These are phyloP conservation scores for Picus viridis DNA, from an alignment of 2,797 vertebrate species.

Conservation along the genomic window DNA sequence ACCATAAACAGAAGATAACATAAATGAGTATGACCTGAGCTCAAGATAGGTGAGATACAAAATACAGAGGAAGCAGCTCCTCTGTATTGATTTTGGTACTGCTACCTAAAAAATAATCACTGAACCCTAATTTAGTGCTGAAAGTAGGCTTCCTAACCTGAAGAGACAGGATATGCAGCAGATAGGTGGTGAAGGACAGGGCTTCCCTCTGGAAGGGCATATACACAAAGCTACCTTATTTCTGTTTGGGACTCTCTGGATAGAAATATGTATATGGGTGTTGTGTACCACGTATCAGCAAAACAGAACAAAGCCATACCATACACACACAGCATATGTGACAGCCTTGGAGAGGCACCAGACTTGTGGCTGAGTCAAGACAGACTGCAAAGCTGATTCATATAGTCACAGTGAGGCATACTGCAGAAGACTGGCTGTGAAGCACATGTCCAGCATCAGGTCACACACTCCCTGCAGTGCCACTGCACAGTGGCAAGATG, in stretches of 20 bases:
- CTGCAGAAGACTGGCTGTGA: background rate
- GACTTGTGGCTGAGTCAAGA: background rate
- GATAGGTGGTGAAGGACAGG: background rate
- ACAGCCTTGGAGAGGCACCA: background rate
- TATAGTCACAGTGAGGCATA: rapidly evolving
- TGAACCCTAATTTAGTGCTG: background rate
- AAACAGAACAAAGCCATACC: background rate
- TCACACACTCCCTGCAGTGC: rapidly evolving
- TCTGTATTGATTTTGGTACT: background rate
- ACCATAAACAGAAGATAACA: background rate
- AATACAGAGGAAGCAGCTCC: background rate
- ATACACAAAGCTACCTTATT: background rate
- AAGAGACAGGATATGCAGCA: background rate
- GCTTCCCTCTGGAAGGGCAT: background rate
- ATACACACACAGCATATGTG: background rate
- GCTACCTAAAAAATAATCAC: background rate
- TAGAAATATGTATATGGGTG: background rate
- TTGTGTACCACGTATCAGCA: background rate
- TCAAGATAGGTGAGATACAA: background rate
- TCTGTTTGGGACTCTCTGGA: background rate
- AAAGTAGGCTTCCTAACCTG: background rate
- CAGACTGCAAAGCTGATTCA: background rate
- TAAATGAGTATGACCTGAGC: background rate
- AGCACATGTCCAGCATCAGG: background rate
- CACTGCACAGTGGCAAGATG: background rate